Evolutionary conservation across 1,140 invertebrate species (phyloP).

Genomic region (Achroia grisella): DNA sequence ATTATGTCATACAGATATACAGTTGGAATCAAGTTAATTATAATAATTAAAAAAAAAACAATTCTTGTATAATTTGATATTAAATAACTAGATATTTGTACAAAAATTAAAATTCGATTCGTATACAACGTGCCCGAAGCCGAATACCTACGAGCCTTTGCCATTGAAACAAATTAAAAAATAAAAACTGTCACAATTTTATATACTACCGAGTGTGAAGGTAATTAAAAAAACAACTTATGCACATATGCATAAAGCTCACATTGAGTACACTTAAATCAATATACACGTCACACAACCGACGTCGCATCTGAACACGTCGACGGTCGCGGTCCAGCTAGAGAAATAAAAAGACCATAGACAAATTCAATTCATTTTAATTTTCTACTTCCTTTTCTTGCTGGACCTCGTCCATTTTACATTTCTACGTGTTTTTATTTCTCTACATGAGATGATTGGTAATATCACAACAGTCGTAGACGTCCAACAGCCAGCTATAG

Average conservation of each 20-base stretch:
- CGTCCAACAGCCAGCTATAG: background rate
- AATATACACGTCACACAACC: background rate
- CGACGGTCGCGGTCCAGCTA: too few relatives aligned
- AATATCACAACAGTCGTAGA: too few relatives aligned
- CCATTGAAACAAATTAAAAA: background rate
- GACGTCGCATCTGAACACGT: background rate
- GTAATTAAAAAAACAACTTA: constrained; percentile 1
- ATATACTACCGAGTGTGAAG: background rate
- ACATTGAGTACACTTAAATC: constrained; percentile 5
- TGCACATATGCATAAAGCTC: constrained; percentile 5
- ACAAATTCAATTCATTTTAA: too few relatives aligned
- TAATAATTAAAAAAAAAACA: background rate
- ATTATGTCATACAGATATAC: background rate
- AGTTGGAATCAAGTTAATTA: too few relatives aligned
- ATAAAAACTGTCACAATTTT: background rate
- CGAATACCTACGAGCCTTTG: background rate
- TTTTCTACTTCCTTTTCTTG: too few relatives aligned
- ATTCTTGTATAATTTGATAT: background rate
- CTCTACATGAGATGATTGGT: too few relatives aligned
- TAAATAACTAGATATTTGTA: constrained; percentile 16
- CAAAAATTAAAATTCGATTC: constrained; percentile 21
- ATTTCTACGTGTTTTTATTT: too few relatives aligned
- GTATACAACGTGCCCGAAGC: constrained; percentile 13
- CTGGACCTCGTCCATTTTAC: too few relatives aligned
- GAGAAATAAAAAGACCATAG: background rate